These are phyloP conservation scores for Tetragonisca angustula DNA, from an alignment of 2,888 invertebrate species.

Conservation along the genomic window DNA sequence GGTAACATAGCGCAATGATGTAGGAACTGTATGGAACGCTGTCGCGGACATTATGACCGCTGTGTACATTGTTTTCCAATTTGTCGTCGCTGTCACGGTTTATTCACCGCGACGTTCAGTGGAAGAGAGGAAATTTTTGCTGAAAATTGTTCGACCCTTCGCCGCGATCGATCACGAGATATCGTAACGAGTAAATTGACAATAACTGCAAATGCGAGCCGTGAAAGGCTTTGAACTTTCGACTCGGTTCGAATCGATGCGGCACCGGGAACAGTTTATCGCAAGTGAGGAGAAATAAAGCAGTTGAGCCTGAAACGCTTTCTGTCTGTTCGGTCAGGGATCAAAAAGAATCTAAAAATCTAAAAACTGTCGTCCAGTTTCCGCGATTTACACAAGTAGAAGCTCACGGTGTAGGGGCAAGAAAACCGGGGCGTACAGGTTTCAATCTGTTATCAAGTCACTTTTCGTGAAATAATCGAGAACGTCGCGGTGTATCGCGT, in stretches of 20 bases:
- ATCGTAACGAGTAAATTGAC: constrained; percentile 26
- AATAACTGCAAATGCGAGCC: constrained; percentile 47
- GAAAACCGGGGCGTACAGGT: constrained; percentile 12
- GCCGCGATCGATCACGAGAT: neutral
- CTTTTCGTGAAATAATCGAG: neutral
- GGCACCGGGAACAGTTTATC: constrained; percentile 35
- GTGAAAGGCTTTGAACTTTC: constrained; percentile 51
- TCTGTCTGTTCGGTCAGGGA: constrained; percentile 35
- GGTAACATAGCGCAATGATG: neutral
- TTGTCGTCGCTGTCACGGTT: neutral
- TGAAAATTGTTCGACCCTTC: constrained; percentile 9
- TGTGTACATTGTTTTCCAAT: neutral
- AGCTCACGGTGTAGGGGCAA: constrained; percentile 6
- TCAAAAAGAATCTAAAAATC: constrained; percentile 69
- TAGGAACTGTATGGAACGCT: too few relatives aligned
- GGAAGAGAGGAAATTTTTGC: constrained; percentile 9
- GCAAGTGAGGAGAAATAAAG: constrained; percentile 15
- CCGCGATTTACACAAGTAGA: constrained; percentile 53
- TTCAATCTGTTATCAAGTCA: neutral
- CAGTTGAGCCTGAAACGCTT: constrained; percentile 24
- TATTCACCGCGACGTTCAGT: constrained; percentile 24
- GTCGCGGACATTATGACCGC: neutral
- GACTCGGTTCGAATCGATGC: constrained; percentile 25
- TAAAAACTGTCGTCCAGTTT: constrained; percentile 66
- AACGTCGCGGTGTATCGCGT: neutral